Evolutionary conservation across 1,140 invertebrate species (phyloP).

Genomic region (Bombus sylvicola): DNA sequence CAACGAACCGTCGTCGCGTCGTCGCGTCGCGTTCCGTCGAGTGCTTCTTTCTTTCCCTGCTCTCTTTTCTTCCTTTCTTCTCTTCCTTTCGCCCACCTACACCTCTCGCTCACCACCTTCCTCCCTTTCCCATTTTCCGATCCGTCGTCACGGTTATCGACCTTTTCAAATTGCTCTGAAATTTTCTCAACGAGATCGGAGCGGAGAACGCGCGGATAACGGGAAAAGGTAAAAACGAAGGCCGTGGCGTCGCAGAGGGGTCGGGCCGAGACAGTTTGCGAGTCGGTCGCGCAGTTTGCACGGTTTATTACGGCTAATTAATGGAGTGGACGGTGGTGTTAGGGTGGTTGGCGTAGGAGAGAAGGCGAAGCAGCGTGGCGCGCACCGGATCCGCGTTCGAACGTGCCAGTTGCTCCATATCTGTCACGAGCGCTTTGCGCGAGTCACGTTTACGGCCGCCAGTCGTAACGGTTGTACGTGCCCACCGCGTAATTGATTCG

Average conservation of each 20-base stretch:
- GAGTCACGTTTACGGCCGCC: conserved; percentile 74
- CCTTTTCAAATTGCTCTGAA: not conserved
- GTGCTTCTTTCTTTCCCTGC: not conserved
- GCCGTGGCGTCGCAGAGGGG: not conserved
- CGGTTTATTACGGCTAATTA: conserved; percentile 78
- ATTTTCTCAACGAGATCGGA: not conserved
- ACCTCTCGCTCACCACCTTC: not conserved
- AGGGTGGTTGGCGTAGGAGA: not conserved
- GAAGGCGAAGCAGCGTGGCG: not conserved
- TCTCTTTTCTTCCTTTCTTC: not conserved
- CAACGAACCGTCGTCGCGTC: not conserved
- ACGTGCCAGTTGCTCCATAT: conserved; percentile 70
- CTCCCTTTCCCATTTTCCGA: not conserved
- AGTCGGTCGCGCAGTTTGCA: conserved; percentile 9
- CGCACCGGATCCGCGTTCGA: conserved; percentile 44
- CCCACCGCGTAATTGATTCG: conserved; percentile 74
- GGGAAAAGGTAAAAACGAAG: not conserved
- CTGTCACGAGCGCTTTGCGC: conserved; percentile 70
- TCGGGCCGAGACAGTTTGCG: not conserved
- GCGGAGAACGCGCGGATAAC: too few relatives aligned
- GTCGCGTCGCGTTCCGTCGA: conserved; percentile 19
- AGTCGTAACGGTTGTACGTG: conserved; percentile 71
- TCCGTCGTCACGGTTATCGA: not conserved
- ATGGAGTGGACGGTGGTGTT: conserved; percentile 67
- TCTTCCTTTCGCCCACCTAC: not conserved